Conservation (phyloP, 1,140 invertebrate genomes). For the Meloidogyne floridensis region DNA sequence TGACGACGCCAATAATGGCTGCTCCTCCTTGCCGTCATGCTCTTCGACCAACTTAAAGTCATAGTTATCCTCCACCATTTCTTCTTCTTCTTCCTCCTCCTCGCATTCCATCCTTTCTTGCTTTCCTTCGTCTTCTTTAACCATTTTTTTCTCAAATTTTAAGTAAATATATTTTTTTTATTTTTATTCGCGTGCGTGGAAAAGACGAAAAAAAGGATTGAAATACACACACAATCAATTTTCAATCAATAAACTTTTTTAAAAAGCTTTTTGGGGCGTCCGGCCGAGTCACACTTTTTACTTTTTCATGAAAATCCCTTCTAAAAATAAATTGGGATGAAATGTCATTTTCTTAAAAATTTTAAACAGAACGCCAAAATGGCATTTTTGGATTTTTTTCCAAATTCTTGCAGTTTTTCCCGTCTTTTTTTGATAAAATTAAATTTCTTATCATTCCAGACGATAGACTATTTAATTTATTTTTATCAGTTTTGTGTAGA, state of each 20-base stretch:
- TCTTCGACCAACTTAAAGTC: slow-evolving; percentile 4
- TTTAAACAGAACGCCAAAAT: not conserved
- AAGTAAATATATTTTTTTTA: not conserved
- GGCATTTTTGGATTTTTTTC: not conserved
- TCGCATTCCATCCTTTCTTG: slow-evolving; percentile 8
- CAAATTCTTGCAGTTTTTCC: not conserved
- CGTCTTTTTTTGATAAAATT: not conserved
- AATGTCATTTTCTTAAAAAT: not conserved
- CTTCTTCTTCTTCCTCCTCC: not conserved
- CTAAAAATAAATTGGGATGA: not conserved
- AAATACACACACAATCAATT: not conserved
- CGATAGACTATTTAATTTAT: not conserved
- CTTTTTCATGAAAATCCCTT: no score
- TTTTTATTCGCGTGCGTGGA: not conserved
- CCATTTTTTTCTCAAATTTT: not conserved
- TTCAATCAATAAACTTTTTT: not conserved
- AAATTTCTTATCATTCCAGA: not conserved
- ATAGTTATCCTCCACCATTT: not conserved
- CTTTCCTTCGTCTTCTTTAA: not conserved
- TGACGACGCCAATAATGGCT: not conserved
- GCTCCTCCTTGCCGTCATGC: not conserved
- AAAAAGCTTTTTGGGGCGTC: not conserved
- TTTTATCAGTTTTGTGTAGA: not conserved
- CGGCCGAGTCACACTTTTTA: no score
- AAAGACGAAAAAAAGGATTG: not conserved